Base-by-base conservation (phyloP, 35 echinoderm and acorn worm species). In the Acanthaster planci region DNA sequence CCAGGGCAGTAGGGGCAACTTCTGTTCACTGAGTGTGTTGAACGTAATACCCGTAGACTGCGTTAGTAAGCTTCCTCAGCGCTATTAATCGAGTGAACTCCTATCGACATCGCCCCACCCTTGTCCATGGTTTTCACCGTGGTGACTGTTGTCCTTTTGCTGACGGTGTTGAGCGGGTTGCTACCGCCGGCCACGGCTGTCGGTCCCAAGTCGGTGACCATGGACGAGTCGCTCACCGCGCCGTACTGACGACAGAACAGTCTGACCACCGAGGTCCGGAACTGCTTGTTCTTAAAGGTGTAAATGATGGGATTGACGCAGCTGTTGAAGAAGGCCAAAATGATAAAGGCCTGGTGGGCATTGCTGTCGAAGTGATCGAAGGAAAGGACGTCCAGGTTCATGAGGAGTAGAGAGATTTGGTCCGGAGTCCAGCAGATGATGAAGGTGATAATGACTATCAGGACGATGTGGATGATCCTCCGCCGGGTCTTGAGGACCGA, bases 241-340 rank as follows among this genome's bases (percentile, higher is more conserved):
- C 34, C 30, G 64, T 19, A 31, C 34, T 72, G 22, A 29, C 64
- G 64, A 17, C 4, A 6, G 26, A 72, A 72, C 23, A 72, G 64
- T 15, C 39, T n/a, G 32, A 16, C 18, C 81, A 83, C 38, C 19
- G 42, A 79, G 17, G 29, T 19, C 37, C 95, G 38, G 77, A 97
- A 91, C 39, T 97, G 79, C 23, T 89, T 77, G 59, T 97, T 97
- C 32, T 80, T 90, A 22, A 84, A 79, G 39, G 91, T 90, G 76
- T 97, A 97, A 14, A 97, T 97, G 31, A 97, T 80, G 35, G 95
- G 95, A 82, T 97, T 97, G 9, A 85, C 91, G 64, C 95, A 97
- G 54, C 87, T 90, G 83, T 97, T 97, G 9, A 85, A 75, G 67
- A 86, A 97, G 15, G 95, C 95, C 0, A 97, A 81, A 3, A 92